phyloP scores from a whole-genome alignment of 2,113 vertebrate genomes.

The Alces alces region DNA sequence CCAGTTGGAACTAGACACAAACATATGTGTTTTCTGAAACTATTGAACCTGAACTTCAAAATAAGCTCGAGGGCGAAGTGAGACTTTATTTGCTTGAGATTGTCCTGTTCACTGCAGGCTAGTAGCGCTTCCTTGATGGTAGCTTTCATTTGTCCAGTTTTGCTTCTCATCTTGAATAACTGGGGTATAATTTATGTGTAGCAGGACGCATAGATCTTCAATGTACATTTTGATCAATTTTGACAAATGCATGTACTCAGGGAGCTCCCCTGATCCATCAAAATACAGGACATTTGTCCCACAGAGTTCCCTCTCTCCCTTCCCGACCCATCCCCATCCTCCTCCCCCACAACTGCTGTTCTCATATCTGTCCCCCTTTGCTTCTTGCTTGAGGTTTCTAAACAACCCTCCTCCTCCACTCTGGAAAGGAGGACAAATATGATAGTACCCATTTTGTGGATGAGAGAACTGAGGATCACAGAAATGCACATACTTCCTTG shows the following conservation, averaged over 20 bases:
- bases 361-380: neutral
- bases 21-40: slow-evolving; percentile 70
- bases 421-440: neutral
- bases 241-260: neutral
- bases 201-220: neutral
- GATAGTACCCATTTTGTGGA: neutral
- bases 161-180: neutral
- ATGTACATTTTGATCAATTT: neutral
- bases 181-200: neutral
- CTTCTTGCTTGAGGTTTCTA: neutral
- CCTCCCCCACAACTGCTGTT: neutral
- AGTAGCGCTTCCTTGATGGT: neutral
- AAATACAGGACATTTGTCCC: neutral
- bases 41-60: slow-evolving; percentile 65
- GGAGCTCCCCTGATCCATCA: too few relatives aligned
- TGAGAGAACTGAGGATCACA: neutral
- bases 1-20: slow-evolving; percentile 68
- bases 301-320: neutral
- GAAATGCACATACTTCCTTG: neutral
- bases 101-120: neutral
- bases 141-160: neutral
- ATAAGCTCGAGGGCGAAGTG: slow-evolving; percentile 48
- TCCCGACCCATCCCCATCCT: neutral
- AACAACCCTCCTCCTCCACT: neutral
- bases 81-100: slow-evolving; percentile 37